Evolutionary conservation across 2,113 vertebrate genomes (phyloP).

Genomic region (Cathartes aura): DNA sequence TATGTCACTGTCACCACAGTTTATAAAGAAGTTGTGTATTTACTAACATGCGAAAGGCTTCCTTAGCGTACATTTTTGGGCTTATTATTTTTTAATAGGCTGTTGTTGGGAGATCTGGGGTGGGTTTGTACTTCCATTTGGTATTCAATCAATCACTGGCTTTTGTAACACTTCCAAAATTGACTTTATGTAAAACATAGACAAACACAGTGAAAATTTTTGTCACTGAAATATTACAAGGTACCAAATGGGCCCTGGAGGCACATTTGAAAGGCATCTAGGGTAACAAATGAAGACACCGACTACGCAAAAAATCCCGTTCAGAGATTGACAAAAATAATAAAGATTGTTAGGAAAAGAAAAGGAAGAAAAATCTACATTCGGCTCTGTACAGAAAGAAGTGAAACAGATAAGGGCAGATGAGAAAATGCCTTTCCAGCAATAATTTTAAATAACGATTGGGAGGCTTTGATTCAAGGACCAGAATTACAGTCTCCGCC

Average conservation of each 20-base stretch:
- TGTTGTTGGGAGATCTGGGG: conserved; percentile 19
- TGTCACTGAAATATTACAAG: conserved; percentile 34
- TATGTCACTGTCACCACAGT: conserved; percentile 43
- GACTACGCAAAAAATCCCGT: conserved; percentile 17
- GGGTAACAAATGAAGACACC: conserved; percentile 27
- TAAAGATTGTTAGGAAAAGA: conserved; percentile 14
- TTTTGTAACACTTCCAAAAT: conserved; percentile 72
- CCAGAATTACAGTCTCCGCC: conserved; percentile 54
- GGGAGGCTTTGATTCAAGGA: conserved; percentile 65
- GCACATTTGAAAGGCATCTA: conserved; percentile 25
- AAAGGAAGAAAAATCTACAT: conserved; percentile 66
- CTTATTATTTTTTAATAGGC: conserved; percentile 45
- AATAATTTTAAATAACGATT: conserved; percentile 54
- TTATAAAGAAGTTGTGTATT: conserved; percentile 26
- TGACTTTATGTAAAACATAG: conserved; percentile 35
- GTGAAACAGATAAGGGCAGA: conserved; percentile 35
- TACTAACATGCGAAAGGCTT: neutral
- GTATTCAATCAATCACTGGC: conserved; percentile 67
- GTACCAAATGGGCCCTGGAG: conserved; percentile 26
- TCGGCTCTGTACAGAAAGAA: conserved; percentile 62
- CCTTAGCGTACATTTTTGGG: neutral
- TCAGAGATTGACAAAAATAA: conserved; percentile 26
- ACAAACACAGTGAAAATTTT: conserved; percentile 19
- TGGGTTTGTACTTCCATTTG: conserved; percentile 66
- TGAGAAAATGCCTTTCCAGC: conserved; percentile 63